Conservation (phyloP, 2,113 vertebrate genomes). For the Hyaena hyaena region DNA sequence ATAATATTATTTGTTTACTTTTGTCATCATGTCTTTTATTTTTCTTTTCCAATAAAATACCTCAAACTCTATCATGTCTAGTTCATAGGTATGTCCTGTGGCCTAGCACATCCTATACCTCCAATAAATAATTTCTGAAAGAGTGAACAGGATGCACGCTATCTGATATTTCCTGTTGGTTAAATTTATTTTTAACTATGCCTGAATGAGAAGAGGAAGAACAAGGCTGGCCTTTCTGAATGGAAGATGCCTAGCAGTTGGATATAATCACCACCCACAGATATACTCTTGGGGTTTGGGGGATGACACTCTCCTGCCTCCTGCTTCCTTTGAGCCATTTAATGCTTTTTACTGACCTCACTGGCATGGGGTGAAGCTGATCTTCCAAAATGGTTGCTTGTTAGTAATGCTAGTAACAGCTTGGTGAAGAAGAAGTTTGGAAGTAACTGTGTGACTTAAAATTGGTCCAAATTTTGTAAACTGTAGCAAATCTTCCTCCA, state of each 20-base stretch:
- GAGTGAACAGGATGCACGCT: not conserved
- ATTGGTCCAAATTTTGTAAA: constrained; percentile 34
- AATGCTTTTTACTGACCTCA: not conserved
- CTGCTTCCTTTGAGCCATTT: not conserved
- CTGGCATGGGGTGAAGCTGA: not conserved
- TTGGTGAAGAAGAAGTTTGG: not conserved
- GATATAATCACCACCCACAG: not conserved
- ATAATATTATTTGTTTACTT: not conserved
- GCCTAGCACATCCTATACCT: not conserved
- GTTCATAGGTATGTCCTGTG: not conserved
- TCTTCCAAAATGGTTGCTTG: not conserved
- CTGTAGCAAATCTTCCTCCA: not conserved
- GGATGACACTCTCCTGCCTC: not conserved
- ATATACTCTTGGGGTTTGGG: not conserved
- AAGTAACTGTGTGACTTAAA: not conserved
- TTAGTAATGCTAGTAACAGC: not conserved
- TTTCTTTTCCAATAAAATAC: not conserved
- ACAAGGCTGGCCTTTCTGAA: not conserved
- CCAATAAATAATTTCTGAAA: not conserved
- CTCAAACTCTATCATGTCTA: not conserved
- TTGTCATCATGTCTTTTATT: not conserved
- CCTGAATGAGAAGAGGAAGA: not conserved
- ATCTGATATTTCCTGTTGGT: not conserved
- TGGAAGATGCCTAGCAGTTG: not conserved
- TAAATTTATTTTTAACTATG: constrained; percentile 23